Conservation (phyloP, 1,140 invertebrate genomes). For the Ceratitis capitata region DNA sequence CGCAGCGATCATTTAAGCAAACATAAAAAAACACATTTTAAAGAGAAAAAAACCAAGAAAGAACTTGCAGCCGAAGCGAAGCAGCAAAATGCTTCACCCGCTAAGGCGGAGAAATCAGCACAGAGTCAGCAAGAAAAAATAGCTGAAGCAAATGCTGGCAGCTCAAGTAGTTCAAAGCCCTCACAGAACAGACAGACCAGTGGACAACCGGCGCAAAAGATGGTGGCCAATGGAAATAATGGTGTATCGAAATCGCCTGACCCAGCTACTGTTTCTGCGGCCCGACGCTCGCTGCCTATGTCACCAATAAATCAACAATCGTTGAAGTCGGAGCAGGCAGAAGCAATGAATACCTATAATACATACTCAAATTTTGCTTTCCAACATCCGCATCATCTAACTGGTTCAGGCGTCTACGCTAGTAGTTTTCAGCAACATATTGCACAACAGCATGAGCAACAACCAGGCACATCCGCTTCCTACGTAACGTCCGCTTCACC, state of each 20-base stretch:
- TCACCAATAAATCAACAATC: conserved; percentile 43
- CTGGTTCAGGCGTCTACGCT: conserved; percentile 12
- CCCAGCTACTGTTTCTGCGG: neutral
- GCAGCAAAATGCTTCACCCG: conserved; percentile 47
- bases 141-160: neutral
- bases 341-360: conserved; percentile 48
- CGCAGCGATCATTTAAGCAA: conserved; percentile 87
- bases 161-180: neutral
- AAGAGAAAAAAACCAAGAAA: conserved; percentile 63
- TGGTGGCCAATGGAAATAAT: neutral
- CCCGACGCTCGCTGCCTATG: neutral
- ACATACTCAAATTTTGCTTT: conserved; percentile 55
- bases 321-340: conserved; percentile 57
- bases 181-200: neutral
- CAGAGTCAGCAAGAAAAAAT: conserved; percentile 12
- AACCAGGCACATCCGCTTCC: neutral
- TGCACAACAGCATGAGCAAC: neutral
- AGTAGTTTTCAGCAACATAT: conserved; percentile 21
- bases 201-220: neutral
- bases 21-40: conserved; percentile 81
- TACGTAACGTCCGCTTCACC: neutral
- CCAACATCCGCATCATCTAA: conserved; percentile 30
- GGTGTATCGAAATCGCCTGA: neutral
- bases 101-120: conserved; percentile 52
- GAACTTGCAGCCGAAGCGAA: conserved; percentile 57